Evolutionary conservation across 2,888 invertebrate species (phyloP).

Genomic region (Philaethria dido): DNA sequence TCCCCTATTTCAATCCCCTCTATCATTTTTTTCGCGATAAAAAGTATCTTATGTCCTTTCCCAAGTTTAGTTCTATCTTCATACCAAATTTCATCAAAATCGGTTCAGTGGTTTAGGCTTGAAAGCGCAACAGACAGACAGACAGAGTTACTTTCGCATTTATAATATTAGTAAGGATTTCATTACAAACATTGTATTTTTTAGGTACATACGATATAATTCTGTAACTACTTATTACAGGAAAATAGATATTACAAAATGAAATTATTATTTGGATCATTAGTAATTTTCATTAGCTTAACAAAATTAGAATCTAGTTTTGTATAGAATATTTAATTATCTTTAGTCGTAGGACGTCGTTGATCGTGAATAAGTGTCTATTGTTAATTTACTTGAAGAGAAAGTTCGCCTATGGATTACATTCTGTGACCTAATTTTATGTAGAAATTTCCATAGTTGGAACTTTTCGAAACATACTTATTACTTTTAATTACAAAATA

Average conservation of each 20-base stretch:
- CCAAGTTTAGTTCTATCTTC: too few species aligned
- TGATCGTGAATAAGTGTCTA: constrained; percentile 1
- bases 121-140: too few species aligned
- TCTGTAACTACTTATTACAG: too few species aligned
- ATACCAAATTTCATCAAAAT: too few species aligned
- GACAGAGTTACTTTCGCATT: too few species aligned
- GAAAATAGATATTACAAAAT: neutral
- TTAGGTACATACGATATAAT: too few species aligned
- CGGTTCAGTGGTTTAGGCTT: too few species aligned
- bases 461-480: neutral
- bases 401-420: constrained; percentile 35
- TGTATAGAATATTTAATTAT: neutral
- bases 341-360: neutral
- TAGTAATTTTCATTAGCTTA: neutral
- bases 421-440: constrained; percentile 40
- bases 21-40: too few species aligned
- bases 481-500: neutral
- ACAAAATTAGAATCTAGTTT: neutral
- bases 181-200: too few species aligned
- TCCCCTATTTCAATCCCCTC: too few species aligned
- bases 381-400: constrained; percentile 30
- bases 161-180: too few species aligned
- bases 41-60: too few species aligned
- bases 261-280: neutral
- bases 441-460: constrained; percentile 19